Base-by-base conservation (phyloP, 2,797 vertebrate species). In the Lithobates pipiens region DNA sequence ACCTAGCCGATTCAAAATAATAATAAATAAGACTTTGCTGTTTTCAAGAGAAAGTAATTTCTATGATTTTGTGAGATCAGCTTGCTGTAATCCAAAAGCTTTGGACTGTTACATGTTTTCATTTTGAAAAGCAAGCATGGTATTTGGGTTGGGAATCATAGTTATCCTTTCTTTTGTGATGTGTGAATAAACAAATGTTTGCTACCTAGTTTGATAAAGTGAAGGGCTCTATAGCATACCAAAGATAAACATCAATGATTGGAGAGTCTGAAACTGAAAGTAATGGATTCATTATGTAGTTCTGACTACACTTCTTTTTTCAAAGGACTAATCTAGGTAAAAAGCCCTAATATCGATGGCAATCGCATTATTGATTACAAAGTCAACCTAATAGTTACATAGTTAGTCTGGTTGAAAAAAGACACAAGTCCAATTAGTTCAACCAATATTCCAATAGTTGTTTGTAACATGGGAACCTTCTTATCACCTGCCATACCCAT, bases 31-130 rank as follows among this genome's bases (percentile, higher is more conserved):
- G 54, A 61, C 54, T 54, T 16, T 61, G 54, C 21, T 61, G 21
- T 61, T 61, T n/a, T 61, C 54, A 61, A 9, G 21, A 61, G 54
- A 61, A 61, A 61, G 23, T 7, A 61, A 61, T 61, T 61, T 61
- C 54, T 61, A 21, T 36, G 67, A 13, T 69, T 69, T 34, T 15
- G 67, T 69, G 3, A 34, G 89, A 92, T 91, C 89, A 82, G 89
- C 80, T 86, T 83, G 80, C 86, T 88, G 89, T 90, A 91, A 87
- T 88, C 85, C 85, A 81, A 87, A 76, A 88, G 82, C 88, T 89
- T 76, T 85, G 82, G 44, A 63, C 90, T 90, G 85, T 90, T 90
- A 90, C 77, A 83, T 67, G 88, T 91, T 92, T 91, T 91, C 13
- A 23, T 88, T 84, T 85, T 90, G 34, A 89, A 91, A 86, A 90